phyloP scores from a whole-genome alignment of 2,797 vertebrate genomes.

The Rhabdophis nuchalis region DNA sequence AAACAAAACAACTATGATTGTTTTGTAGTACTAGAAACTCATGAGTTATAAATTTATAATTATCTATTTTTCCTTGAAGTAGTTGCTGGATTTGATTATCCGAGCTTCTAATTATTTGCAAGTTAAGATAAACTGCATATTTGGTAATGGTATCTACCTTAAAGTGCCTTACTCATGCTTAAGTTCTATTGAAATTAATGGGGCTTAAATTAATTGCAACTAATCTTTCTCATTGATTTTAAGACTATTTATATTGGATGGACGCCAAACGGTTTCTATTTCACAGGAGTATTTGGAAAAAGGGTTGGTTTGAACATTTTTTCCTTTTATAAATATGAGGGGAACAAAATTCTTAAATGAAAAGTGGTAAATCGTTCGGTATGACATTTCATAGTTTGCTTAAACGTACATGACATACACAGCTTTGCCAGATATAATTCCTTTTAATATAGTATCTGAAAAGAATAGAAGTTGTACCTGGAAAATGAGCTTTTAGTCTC shows the following conservation, averaged over 20 bases:
- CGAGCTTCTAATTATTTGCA: constrained; percentile 3
- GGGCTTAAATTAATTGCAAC: constrained; percentile 15
- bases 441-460: background rate
- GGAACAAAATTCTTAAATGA: background rate
- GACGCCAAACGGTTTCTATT: background rate
- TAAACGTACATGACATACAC: background rate
- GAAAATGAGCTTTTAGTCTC: constrained; percentile 34
- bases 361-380: background rate
- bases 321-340: background rate
- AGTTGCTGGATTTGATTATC: constrained; percentile 6
- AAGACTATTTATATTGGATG: background rate
- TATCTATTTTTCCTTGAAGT: constrained; percentile 6
- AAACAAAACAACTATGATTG: background rate
- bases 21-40: background rate
- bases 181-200: constrained; percentile 15
- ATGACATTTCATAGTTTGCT: background rate
- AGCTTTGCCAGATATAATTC: background rate
- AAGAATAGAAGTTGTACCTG: constrained; percentile 7
- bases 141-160: background rate
- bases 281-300: background rate
- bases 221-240: constrained; percentile 18
- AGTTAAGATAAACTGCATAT: constrained; percentile 15
- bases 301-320: background rate
- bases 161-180: background rate
- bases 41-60: constrained; percentile 10